Percentiles rank a stretch among this genome's conserved stretches.
These are phyloP conservation scores for Cheilosia variabilis DNA, from an alignment of 2,888 invertebrate species.

Conservation along the genomic window DNA sequence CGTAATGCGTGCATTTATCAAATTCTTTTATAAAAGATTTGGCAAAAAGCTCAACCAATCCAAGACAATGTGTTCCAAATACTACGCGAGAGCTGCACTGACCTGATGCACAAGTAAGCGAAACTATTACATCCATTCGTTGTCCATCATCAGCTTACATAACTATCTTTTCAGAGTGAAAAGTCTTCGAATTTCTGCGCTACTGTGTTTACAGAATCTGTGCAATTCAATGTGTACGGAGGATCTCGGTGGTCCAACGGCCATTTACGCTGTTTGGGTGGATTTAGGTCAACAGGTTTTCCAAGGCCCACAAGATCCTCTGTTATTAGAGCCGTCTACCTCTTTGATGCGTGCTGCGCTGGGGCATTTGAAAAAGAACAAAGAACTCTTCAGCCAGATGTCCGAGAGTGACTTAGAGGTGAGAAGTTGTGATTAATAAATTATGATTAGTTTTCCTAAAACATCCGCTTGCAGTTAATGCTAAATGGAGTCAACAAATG, in stretches of 20 bases:
- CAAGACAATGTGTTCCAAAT: constrained; percentile 85
- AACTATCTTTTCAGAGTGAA: constrained; percentile 83
- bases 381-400: constrained; percentile 85
- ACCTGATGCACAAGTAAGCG: constrained; percentile 85
- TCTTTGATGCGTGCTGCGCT: constrained; percentile 90
- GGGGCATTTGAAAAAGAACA: constrained; percentile 86
- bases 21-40: constrained; percentile 75
- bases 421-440: constrained; percentile 3
- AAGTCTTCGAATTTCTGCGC: constrained; percentile 86
- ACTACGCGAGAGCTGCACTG: constrained; percentile 84
- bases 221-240: constrained; percentile 86
- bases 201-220: constrained; percentile 89
- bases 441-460: not conserved
- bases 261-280: constrained; percentile 87
- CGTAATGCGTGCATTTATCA: not conserved
- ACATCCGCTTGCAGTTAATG: constrained; percentile 83
- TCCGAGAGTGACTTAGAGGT: constrained; percentile 86
- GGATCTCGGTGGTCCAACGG: constrained; percentile 87
- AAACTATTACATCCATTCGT: not conserved
- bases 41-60: constrained; percentile 81
- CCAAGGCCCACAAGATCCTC: constrained; percentile 84
- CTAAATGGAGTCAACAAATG: constrained; percentile 85
- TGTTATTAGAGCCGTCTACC: constrained; percentile 88
- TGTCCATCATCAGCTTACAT: not conserved
- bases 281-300: constrained; percentile 87